Evolutionary conservation across 2,113 vertebrate species (phyloP).

Genomic region (Rostratula benghalensis): DNA sequence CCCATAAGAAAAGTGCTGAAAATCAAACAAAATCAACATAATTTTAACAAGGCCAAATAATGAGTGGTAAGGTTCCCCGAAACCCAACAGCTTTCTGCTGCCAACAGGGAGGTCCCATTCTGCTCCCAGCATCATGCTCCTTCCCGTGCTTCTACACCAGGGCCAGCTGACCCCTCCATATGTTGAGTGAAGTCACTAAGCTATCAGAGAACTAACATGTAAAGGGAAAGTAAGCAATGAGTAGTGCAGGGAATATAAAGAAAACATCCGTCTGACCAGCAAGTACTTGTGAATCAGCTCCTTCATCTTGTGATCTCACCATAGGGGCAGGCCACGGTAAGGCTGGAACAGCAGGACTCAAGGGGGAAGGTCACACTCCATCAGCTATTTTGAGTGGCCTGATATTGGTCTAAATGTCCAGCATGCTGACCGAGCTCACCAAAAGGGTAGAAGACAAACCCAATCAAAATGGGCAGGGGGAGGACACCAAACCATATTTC

Average conservation of each 20-base stretch:
- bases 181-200: not conserved
- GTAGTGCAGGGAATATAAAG: not conserved
- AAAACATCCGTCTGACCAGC: not conserved
- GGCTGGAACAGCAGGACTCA: not conserved
- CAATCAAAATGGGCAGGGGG: not conserved
- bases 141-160: fast-evolving
- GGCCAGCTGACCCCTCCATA: not conserved
- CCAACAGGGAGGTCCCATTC: fast-evolving
- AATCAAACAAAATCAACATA: not conserved
- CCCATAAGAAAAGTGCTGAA: not conserved
- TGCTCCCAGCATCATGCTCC: not conserved
- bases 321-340: not conserved
- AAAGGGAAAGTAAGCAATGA: not conserved
- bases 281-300: not conserved
- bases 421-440: not conserved
- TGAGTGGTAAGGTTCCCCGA: not conserved
- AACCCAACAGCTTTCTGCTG: not conserved
- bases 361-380: not conserved
- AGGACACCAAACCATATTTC: too few relatives aligned
- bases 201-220: fast-evolving
- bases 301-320: not conserved
- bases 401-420: not conserved
- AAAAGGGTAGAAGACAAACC: not conserved
- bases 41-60: not conserved
- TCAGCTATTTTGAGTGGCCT: not conserved